phyloP scores from a whole-genome alignment of 2,888 invertebrate genomes.

The Meteorus cinctellus region DNA sequence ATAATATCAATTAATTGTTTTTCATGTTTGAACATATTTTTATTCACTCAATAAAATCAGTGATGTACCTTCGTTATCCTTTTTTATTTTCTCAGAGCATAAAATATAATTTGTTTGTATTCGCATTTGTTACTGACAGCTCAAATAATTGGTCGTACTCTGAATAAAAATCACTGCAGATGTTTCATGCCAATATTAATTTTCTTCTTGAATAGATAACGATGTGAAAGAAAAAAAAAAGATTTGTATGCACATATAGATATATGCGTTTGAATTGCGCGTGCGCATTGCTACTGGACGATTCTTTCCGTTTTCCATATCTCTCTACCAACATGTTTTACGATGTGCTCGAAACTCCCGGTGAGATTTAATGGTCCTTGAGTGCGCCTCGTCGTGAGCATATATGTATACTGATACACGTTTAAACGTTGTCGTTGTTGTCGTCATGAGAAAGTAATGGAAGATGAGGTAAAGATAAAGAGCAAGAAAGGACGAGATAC shows the following conservation, averaged over 20 bases:
- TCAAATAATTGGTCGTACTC: too few relatives aligned
- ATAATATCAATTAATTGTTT: too few relatives aligned
- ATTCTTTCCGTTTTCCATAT: constrained; percentile 53
- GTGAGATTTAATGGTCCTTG: constrained; percentile 42
- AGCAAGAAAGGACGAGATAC: background rate
- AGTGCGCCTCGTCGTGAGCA: constrained; percentile 24
- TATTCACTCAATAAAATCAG: too few relatives aligned
- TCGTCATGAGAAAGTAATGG: constrained; percentile 24
- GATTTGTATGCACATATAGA: background rate
- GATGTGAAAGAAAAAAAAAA: background rate
- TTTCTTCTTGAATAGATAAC: background rate
- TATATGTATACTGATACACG: background rate
- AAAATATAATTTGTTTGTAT: too few relatives aligned
- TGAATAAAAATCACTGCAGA: too few relatives aligned
- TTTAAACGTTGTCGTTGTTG: background rate
- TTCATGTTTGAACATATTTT: too few relatives aligned
- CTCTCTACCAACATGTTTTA: constrained; percentile 36
- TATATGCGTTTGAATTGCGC: constrained; percentile 38
- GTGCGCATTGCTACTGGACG: constrained; percentile 45
- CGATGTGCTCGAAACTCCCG: constrained; percentile 41
- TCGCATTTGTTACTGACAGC: too few relatives aligned
- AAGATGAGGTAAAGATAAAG: background rate
- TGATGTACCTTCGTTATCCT: too few relatives aligned
- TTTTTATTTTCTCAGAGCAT: too few relatives aligned
- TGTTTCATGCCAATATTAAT: background rate